A percentile compares a stretch with the other conserved stretches of the same genome.
phyloP scores from a whole-genome alignment of 2,888 invertebrate genomes.

The Scaptomyza tumidula region DNA sequence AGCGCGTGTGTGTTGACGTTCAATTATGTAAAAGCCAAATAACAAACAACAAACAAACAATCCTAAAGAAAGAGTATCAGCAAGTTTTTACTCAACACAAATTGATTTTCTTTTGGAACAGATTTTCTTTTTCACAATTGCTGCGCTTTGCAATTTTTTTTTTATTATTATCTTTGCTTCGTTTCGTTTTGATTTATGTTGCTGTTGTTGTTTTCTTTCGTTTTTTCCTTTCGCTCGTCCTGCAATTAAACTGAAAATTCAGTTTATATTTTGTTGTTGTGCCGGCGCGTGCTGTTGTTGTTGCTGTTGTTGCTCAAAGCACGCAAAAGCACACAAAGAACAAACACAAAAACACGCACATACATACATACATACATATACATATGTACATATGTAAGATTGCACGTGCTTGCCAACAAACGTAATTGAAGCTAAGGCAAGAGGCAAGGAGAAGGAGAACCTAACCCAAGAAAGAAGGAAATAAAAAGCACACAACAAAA shows the following conservation, averaged over 20 bases:
- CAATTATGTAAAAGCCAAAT: conserved; percentile 77
- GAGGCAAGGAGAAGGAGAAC: conserved; percentile 8
- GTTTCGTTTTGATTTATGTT: conserved; percentile 36
- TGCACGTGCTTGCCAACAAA: conserved; percentile 65
- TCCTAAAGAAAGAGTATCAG: no score
- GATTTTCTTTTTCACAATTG: conserved; percentile 10
- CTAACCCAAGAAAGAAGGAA: conserved; percentile 29
- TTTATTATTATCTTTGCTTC: conserved; percentile 26
- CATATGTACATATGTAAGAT: neutral
- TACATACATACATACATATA: conserved; percentile 5
- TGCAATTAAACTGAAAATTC: conserved; percentile 76
- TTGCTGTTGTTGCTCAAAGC: conserved; percentile 25
- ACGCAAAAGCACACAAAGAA: conserved; percentile 56
- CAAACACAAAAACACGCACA: conserved; percentile 7
- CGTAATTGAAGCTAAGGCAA: conserved; percentile 43
- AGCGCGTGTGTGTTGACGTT: conserved; percentile 71
- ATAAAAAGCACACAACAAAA: conserved; percentile 23
- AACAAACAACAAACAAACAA: neutral
- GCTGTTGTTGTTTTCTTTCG: neutral
- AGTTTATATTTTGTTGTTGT: conserved; percentile 26
- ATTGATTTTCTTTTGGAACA: conserved; percentile 65
- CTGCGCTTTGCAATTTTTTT: conserved; percentile 24
- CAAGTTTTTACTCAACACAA: conserved; percentile 60
- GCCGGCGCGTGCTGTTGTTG: conserved; percentile 2
- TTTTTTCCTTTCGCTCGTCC: conserved; percentile 11